Evolutionary conservation across 2,113 vertebrate species (phyloP).

Genomic region (Suricata suricatta): DNA sequence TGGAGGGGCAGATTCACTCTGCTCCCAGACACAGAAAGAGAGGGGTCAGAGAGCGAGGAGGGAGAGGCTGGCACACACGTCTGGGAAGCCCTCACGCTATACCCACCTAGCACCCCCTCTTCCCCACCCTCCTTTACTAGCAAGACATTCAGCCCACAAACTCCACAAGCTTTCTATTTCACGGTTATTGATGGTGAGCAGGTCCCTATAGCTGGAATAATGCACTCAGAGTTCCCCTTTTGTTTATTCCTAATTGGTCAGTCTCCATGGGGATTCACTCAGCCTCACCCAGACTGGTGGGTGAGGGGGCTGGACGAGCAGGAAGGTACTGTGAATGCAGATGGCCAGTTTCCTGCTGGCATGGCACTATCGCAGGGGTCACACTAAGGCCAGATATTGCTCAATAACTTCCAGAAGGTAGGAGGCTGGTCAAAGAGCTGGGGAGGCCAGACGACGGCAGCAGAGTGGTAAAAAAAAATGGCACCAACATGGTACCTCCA

Average conservation of each 20-base stretch:
- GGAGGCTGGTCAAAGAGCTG: neutral
- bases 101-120: neutral
- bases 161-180: neutral
- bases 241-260: slow-evolving; percentile 52
- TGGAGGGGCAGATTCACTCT: neutral
- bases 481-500: neutral
- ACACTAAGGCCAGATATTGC: neutral
- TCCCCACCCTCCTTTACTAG: neutral
- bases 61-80: neutral
- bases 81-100: neutral
- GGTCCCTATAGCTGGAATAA: neutral
- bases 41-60: too few species aligned
- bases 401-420: neutral
- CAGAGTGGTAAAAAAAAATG: neutral
- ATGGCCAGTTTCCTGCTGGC: neutral
- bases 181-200: neutral
- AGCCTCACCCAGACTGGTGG: neutral
- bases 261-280: slow-evolving; percentile 36
- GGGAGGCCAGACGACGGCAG: neutral
- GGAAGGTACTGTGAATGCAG: neutral
- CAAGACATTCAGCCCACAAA: neutral
- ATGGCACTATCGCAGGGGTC: neutral
- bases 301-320: neutral
- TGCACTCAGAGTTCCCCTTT: slow-evolving; percentile 33
- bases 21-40: neutral